These are phyloP conservation scores for Luperina nickerlii DNA, from an alignment of 2,888 invertebrate genomes.

Conservation along the genomic window DNA sequence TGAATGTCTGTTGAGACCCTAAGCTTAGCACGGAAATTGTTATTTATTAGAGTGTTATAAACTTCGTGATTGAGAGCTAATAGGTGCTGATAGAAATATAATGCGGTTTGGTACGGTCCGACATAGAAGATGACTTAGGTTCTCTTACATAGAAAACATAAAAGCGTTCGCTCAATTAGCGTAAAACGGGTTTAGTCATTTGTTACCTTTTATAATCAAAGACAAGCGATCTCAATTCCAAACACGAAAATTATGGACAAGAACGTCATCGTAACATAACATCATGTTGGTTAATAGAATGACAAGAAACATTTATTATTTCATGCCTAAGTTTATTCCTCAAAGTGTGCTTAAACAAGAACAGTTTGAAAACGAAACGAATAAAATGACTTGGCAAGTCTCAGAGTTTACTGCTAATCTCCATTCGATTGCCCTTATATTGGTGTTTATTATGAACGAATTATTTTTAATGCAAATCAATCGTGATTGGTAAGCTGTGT, in stretches of 20 bases:
- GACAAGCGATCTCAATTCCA: neutral
- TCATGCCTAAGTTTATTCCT: constrained; percentile 2
- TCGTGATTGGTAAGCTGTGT: constrained; percentile 30
- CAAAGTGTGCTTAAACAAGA: constrained; percentile 34
- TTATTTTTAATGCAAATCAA: constrained; percentile 41
- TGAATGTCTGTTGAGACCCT: constrained; percentile 43
- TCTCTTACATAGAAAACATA: neutral
- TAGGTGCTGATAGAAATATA: constrained; percentile 22
- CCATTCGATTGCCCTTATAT: constrained; percentile 42
- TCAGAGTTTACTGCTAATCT: constrained; percentile 42
- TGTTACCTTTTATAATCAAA: neutral
- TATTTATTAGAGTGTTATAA: constrained; percentile 48
- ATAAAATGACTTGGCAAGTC: constrained; percentile 43
- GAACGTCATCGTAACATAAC: neutral
- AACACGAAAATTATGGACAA: neutral
- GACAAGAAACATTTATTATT: neutral
- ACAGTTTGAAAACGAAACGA: constrained; percentile 22
- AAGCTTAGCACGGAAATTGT: constrained; percentile 35
- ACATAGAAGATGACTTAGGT: neutral
- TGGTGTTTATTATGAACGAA: constrained; percentile 38
- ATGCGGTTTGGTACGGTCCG: neutral
- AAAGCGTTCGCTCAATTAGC: neutral
- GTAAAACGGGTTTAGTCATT: no score
- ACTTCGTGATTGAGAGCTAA: constrained; percentile 38
- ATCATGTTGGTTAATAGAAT: neutral